Conservation (phyloP, 2,113 vertebrate genomes). For the Porphyrio hochstetteri region DNA sequence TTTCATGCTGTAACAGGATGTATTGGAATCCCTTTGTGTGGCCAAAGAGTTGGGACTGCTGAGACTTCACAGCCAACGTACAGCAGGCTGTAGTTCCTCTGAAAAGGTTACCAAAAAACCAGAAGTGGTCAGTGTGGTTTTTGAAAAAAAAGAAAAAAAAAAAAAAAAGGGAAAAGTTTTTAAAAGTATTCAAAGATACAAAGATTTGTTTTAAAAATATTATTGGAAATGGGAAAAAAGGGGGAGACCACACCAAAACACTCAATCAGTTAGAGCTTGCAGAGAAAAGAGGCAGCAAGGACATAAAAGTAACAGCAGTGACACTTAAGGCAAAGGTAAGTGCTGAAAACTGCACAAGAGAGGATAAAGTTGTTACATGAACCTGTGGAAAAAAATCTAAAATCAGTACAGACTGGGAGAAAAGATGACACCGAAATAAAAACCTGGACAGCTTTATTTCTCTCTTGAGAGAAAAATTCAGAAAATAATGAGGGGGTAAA, state of each 20-base stretch:
- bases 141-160: background rate
- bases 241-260: background rate
- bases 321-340: constrained; percentile 26
- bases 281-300: background rate
- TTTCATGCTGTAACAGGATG: background rate
- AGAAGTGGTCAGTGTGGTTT: constrained; percentile 35
- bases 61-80: background rate
- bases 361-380: background rate
- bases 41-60: background rate
- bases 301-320: constrained; percentile 44
- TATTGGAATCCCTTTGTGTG: background rate
- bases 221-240: constrained; percentile 2
- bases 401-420: background rate
- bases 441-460: background rate
- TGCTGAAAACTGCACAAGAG: background rate
- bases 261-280: background rate
- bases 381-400: background rate
- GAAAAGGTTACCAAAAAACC: background rate
- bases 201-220: background rate
- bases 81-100: constrained; percentile 12
- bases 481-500: background rate
- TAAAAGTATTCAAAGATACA: background rate
- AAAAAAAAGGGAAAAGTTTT: too few relatives aligned
- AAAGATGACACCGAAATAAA: background rate
- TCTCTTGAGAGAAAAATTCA: background rate